Percentiles rank a stretch among this genome's conserved stretches.
Conservation (phyloP, 2,113 vertebrate species). For the Perca schrenkii region DNA sequence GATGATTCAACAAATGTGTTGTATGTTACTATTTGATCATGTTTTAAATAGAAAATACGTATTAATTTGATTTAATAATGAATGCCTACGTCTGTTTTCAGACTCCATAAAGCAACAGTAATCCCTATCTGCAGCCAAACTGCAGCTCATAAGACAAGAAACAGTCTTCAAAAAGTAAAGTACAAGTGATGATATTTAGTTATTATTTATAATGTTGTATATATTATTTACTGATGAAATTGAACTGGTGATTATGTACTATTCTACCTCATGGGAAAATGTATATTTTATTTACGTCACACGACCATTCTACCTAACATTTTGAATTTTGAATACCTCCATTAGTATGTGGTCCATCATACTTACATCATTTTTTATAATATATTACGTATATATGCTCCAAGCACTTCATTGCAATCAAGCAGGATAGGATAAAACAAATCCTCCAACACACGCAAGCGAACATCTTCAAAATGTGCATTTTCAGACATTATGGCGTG, state of each 20-base stretch:
- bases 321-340: neutral
- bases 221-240: no score
- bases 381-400: neutral
- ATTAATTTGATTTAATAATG: slow-evolving; percentile 11
- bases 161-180: no score
- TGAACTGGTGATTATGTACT: neutral
- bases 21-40: neutral
- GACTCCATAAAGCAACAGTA: neutral
- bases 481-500: no score
- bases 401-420: no score
- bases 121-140: neutral
- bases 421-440: neutral
- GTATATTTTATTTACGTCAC: neutral
- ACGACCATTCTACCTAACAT: neutral
- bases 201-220: no score
- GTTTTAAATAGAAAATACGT: neutral
- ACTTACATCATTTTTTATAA: neutral
- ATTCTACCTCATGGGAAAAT: neutral
- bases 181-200: neutral
- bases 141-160: neutral
- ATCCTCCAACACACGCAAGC: neutral
- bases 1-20: neutral
- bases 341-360: neutral
- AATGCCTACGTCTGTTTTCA: neutral
- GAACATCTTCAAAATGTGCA: no score